Base-by-base conservation (phyloP, 92 coral and sea anemone genomes). In the Desmophyllum pertusum region DNA sequence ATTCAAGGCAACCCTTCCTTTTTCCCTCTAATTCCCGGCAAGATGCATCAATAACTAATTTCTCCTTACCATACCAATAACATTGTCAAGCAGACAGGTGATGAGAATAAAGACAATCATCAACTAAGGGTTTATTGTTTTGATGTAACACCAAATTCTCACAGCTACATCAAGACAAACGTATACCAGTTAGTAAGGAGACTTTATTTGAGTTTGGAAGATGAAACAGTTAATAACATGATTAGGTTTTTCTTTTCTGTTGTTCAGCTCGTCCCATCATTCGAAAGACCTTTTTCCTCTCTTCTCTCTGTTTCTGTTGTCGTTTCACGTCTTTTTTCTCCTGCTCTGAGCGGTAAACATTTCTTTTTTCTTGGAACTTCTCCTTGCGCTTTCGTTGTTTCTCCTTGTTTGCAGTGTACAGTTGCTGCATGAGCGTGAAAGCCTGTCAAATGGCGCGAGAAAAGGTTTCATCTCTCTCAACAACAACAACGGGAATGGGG, bases 251-350 rank as follows among this genome's bases (percentile, higher is more conserved):
- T 38, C 76, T 88, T 71, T 91, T 95, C 62, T 88, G 79, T 70
- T 94, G 94, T 75, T 97, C 99, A 15, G 94, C 97, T 57, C 87
- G 93, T 25, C 95, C 98, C 92, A 97, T 81, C 97, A 97, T 89
- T 37, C 93, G 87, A 70, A 90, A 97, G 51, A 97, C 91, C 84
- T 93, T 93, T 86, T 91, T 94, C 42, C 94, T 90, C 64, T 97
- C 94, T 81, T 94, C 99, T 78, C 89, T 85, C 45, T 91, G 95
- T 80, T 86, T 92, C 76, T 77, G 89, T 43, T 83, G 89, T 85
- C 98, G 92, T 73, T 87, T 97, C 59, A 81, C 85, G 31, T 92
- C 91, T 23, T 90, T 84, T 74, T 91, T 97, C 66, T 95, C 95
- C 78, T 92, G 73, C 75, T 92, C 92, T 73, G 93, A 94, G 55